Conservation (phyloP, 2,113 vertebrate species). For the Daubentonia madagascariensis region DNA sequence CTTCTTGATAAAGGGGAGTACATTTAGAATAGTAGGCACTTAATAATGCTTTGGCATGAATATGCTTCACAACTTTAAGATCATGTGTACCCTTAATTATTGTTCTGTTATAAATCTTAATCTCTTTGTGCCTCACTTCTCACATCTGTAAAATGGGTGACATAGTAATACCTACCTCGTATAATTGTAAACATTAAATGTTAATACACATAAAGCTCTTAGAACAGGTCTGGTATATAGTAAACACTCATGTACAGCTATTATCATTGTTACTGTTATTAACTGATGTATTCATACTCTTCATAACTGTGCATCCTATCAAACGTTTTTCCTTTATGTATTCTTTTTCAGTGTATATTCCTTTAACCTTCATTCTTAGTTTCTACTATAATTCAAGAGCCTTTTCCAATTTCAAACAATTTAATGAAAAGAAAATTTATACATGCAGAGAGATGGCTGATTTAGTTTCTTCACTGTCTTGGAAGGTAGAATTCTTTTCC, state of each 20-base stretch:
- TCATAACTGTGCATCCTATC: slow-evolving; percentile 21
- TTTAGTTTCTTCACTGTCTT: slow-evolving; percentile 39
- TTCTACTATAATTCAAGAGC: background rate
- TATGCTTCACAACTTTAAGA: slow-evolving; percentile 12
- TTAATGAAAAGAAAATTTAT: slow-evolving; percentile 48
- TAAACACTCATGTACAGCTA: background rate
- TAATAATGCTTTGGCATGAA: background rate
- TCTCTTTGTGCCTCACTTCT: background rate
- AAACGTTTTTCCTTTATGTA: background rate
- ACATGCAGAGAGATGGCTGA: background rate
- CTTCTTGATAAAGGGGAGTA: slow-evolving; percentile 24
- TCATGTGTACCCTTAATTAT: background rate
- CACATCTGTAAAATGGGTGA: slow-evolving; percentile 9
- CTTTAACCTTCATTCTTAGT: background rate
- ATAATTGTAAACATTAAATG: background rate
- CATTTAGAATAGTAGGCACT: background rate
- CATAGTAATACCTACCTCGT: background rate
- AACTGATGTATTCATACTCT: background rate
- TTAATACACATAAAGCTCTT: background rate
- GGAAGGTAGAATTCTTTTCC: background rate
- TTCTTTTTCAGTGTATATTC: background rate
- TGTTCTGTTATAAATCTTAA: slow-evolving; percentile 4
- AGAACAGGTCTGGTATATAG: background rate
- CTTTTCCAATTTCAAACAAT: slow-evolving; percentile 19
- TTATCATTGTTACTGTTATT: background rate